These are phyloP conservation scores for Dinocampus coccinellae DNA, from an alignment of 2,888 invertebrate genomes.

Conservation along the genomic window DNA sequence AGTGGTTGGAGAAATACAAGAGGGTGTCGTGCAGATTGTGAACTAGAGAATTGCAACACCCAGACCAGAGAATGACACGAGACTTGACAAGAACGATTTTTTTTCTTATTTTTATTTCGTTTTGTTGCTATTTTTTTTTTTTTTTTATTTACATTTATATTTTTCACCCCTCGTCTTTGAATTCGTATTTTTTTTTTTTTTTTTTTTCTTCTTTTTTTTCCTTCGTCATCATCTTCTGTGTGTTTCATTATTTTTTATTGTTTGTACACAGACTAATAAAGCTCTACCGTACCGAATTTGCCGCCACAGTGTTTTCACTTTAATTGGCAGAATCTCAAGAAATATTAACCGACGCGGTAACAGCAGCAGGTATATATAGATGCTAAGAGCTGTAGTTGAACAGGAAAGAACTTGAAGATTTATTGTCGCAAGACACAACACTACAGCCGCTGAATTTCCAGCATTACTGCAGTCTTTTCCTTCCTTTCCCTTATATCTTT, in stretches of 20 bases:
- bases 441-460: constrained; percentile 34
- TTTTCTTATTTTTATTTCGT: background rate
- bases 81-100: background rate
- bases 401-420: constrained; percentile 24
- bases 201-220: background rate
- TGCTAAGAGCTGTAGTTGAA: background rate
- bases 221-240: background rate
- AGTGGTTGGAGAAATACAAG: constrained; percentile 10
- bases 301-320: constrained; percentile 18
- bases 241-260: background rate
- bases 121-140: background rate
- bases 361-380: background rate
- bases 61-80: background rate
- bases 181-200: background rate
- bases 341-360: constrained; percentile 11
- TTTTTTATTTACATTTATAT: background rate
- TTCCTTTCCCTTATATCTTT: constrained; percentile 38
- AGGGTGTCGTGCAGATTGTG: background rate
- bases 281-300: constrained; percentile 7
- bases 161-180: background rate
- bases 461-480: constrained; percentile 37
- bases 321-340: constrained; percentile 19
- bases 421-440: constrained; percentile 11
- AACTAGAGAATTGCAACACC: background rate
- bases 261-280: constrained; percentile 13